Evolutionary conservation across 1,140 invertebrate genomes (phyloP), one percentile per base, ranked within the genome.

Genomic region (Adoxophyes honmai): DNA sequence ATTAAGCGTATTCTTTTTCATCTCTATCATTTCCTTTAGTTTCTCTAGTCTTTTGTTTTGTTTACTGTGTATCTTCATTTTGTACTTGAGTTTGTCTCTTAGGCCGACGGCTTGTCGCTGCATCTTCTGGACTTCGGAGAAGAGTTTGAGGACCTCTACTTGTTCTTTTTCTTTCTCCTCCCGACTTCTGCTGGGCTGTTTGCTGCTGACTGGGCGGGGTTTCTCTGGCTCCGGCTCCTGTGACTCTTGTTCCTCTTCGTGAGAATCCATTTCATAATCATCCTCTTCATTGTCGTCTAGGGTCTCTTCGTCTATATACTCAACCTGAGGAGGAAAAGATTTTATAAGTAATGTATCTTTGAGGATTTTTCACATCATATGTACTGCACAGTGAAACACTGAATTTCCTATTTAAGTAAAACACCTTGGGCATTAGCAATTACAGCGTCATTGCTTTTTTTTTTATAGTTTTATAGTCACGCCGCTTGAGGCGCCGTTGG

Each of bases 231-330:
- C 1, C 59, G 64, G 33, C 72, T 64, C 60, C 44, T 44, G 35
- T 16, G 21, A 35, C 7, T 56, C 55, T 15, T 28, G 8, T 18
- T 75, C 62, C 59, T 75, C 64, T 6, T 67, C 58, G 34, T 76
- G 70, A n/a, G 66, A 68, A 15, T 78, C 73, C 70, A 75, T 77
- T 6, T 78, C 64, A 18, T 79, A 57, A 21, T 73, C 60, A 6
- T 74, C 69, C 42, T 78, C 69, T 55, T 80, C 81, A 64, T 85
- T 75, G 5, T 84, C 81, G 5, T 83, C 81, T 33, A 80, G 59
- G 4, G 75, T 78, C 37, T 86, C 83, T 61, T 88, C 85, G 36
- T 88, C 86, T 62, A 88, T 86, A 21, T 88, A 88, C 72, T 88
- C 86, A n/a, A 86, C 82, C 86, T 88, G 59, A 21, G 52, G 55